Percentiles rank a stretch among this genome's conserved stretches.
Conservation (phyloP, 1,140 invertebrate species). For the Acromyrmex echinatior region DNA sequence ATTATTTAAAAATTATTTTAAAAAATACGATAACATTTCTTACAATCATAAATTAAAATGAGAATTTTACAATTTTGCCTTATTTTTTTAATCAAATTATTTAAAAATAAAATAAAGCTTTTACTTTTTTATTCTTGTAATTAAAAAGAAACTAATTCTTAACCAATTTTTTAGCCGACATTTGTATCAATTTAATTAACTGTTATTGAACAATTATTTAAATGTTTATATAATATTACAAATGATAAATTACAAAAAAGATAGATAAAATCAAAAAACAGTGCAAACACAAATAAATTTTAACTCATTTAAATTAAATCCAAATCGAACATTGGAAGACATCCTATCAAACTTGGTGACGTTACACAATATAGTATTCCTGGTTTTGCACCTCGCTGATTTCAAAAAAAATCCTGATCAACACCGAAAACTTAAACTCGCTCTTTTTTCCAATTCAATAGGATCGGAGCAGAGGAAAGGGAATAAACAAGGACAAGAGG, state of each 20-base stretch:
- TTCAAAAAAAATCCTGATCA: not conserved
- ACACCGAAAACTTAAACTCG: not conserved
- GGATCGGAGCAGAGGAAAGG: not conserved
- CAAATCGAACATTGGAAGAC: not conserved
- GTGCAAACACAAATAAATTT: not conserved
- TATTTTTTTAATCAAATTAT: not conserved
- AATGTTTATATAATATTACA: not conserved
- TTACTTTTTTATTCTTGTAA: not conserved
- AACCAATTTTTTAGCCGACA: not conserved
- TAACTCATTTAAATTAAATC: not conserved
- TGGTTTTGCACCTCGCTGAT: not conserved
- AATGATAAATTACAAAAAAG: not conserved
- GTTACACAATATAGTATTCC: slow-evolving; percentile 28
- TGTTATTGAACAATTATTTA: not conserved
- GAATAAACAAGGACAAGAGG: slow-evolving; percentile 11
- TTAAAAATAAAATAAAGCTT: not conserved
- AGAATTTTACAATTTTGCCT: not conserved
- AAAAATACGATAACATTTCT: not conserved
- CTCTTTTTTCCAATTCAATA: not conserved
- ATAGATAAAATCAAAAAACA: not conserved
- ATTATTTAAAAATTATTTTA: slow-evolving; percentile 6
- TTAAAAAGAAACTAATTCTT: not conserved
- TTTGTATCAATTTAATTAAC: not conserved
- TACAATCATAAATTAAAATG: not conserved
- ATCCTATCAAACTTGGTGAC: slow-evolving; percentile 15